Base-by-base conservation (phyloP, 2,797 vertebrate species). In the Pseudochromis fuscus region DNA sequence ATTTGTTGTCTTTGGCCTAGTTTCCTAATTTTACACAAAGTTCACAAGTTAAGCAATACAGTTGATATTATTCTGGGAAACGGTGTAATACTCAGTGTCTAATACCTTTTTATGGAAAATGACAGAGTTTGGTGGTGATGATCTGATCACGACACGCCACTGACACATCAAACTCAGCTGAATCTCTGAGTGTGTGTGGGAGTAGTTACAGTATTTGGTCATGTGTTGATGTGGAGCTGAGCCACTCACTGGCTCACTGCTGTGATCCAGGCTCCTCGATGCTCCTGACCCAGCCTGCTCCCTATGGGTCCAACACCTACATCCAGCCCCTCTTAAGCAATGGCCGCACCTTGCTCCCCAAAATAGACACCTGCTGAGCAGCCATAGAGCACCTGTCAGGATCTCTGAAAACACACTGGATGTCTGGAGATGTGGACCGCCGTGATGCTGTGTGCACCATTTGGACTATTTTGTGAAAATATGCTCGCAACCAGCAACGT, bases 341-440 rank as follows among this genome's bases (percentile, higher is more conserved):
- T 6, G 5, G 81, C 19, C 80, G 75, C 70, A 65, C 72, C 72
- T 76, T 27, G 1, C 40, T 67, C 58, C 25, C 60, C 21, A 81
- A 92, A 92, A 93, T 89, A 91, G 90, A 86, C 79, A 75, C 83
- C 81, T 86, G 86, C 84, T 82, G 82, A 76, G 75, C 51, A 67
- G 40, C 24, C 23, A 56, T 16, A 51, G 1, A 70, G 75, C 82
- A 86, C 87, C 84, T 91, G 84, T 90, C 78, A 81, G 44, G 57
- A 27, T 40, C 44, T 13, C 74, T 70, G 79, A 55, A 65, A 57
- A 74, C 27, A 67, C 49, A 1, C 59, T 5, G 52, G 45, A 75
- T 74, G 82, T 78, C 46, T 73, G 51, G 51, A 82, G 75, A 65
- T 51, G 23, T 74, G 63, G 23, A 56, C 28, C 28, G 52, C 37